phyloP scores from a whole-genome alignment of 2,888 invertebrate species.

The Craniophora ligustri region DNA sequence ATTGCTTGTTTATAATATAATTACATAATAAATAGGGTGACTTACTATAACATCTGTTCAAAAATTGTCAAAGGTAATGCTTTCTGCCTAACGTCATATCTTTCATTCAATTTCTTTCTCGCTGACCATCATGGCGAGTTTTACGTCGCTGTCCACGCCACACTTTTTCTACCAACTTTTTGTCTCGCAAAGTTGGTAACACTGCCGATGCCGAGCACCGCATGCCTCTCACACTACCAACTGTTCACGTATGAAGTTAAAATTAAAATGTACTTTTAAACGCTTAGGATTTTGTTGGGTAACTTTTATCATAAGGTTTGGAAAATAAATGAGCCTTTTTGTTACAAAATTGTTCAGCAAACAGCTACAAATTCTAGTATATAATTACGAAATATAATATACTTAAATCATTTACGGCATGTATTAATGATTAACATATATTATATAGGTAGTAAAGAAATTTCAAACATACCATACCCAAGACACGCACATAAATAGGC shows the following conservation, averaged over 20 bases:
- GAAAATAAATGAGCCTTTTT: not conserved
- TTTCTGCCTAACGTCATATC: conserved; percentile 46
- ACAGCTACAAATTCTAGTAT: no score
- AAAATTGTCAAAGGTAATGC: no score
- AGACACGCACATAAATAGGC: no score
- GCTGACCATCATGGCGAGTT: conserved; percentile 65
- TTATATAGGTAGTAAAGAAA: no score
- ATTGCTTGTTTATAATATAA: no score
- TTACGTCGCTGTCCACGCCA: conserved; percentile 61
- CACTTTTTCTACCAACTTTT: conserved; percentile 64
- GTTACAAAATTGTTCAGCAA: not conserved
- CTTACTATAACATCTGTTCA: no score
- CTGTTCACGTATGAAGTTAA: conserved; percentile 59
- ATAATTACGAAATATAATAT: no score
- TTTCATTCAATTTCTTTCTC: conserved; percentile 19
- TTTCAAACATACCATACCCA: no score
- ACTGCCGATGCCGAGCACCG: conserved; percentile 64
- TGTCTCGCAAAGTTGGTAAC: conserved; percentile 73
- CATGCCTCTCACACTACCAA: conserved; percentile 58
- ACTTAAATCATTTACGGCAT: no score
- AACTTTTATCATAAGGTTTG: conserved; percentile 3
- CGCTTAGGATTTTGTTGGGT: conserved; percentile 18
- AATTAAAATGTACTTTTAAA: conserved; percentile 61
- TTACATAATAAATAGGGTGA: no score
- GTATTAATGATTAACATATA: no score